phyloP scores from a whole-genome alignment of 2,888 invertebrate genomes.

The Thera britannica region DNA sequence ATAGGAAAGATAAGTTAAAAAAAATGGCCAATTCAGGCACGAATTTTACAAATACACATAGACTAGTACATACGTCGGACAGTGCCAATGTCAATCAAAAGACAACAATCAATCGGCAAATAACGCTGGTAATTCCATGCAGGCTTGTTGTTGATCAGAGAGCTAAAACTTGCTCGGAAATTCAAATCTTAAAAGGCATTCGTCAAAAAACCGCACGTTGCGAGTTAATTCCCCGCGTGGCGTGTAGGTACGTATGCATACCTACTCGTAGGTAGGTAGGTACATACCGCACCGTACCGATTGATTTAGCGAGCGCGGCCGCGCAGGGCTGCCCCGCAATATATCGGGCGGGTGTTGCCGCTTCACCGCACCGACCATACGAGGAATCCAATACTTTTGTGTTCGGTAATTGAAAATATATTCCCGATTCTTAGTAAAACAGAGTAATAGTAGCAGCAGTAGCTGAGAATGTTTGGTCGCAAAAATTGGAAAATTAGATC shows the following conservation, averaged over 20 bases:
- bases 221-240: constrained; percentile 7
- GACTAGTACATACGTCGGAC: too few species aligned
- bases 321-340: constrained; percentile 5
- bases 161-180: background rate
- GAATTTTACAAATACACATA: too few species aligned
- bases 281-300: constrained; percentile 5
- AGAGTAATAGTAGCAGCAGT: background rate
- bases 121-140: too few species aligned
- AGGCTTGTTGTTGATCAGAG: too few species aligned
- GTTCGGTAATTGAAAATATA: constrained; percentile 18
- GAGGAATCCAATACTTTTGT: constrained; percentile 6
- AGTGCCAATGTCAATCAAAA: too few species aligned
- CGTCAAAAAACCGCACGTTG: constrained; percentile 18
- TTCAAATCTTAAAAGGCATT: constrained; percentile 11
- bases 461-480: background rate
- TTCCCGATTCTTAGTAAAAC: background rate
- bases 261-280: too few species aligned
- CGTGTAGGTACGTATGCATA: too few species aligned
- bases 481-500: background rate
- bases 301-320: constrained; percentile 23
- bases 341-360: constrained; percentile 1
- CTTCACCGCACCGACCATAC: constrained; percentile 12
- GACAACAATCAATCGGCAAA: too few species aligned
- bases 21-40: too few species aligned
- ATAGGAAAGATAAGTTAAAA: too few species aligned